Evolutionary conservation across 2,797 vertebrate species (phyloP), one percentile per base, ranked within the genome.

Genomic region (Myotis myotis): DNA sequence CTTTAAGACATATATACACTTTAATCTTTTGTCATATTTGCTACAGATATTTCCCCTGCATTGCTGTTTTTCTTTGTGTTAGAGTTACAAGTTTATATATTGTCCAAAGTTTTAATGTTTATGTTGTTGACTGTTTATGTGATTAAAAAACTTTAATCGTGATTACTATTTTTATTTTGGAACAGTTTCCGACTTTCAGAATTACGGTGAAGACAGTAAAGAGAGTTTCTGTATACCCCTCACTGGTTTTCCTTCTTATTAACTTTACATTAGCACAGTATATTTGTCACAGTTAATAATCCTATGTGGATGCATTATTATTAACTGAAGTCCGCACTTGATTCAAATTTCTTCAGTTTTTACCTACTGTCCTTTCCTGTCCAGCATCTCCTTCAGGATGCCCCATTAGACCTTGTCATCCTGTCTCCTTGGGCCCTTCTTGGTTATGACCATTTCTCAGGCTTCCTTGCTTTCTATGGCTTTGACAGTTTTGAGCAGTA

Each of bases 41-140:
- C 47, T 79, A 75, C 1, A 70, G 22, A 47, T 81, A 53, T 57
- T 51, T 89, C 5, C 23, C 9, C 44, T 17, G 47, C 72, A 62
- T 25, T 68, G 10, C 23, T 53, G 6, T 76, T 95, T 93, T 84
- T 95, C 49, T 93, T 53, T 81, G 53, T 82, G 28, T 92, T 96
- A 78, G 6, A 60, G 66, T 51, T 82, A 36, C 8, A 53, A 30
- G 47, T 79, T 51, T 91, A 90, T 86, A 75, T 75, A 85, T 88
- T 92, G 19, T 70, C 17, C 5, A 57, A 11, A 88, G 5, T 75
- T 94, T 91, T 93, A 93, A 70, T 87, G n/a, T 89, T 91, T 84
- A 76, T 92, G 2, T 75, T 94, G 28, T 62, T 51, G 41, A 94
- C 62, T 75, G 13, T 78, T 70, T 57, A 47, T 88, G 17, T 87